Evolutionary conservation across 2,113 vertebrate species (phyloP), one percentile per base, ranked within the genome.

Genomic region (Chauna torquata): DNA sequence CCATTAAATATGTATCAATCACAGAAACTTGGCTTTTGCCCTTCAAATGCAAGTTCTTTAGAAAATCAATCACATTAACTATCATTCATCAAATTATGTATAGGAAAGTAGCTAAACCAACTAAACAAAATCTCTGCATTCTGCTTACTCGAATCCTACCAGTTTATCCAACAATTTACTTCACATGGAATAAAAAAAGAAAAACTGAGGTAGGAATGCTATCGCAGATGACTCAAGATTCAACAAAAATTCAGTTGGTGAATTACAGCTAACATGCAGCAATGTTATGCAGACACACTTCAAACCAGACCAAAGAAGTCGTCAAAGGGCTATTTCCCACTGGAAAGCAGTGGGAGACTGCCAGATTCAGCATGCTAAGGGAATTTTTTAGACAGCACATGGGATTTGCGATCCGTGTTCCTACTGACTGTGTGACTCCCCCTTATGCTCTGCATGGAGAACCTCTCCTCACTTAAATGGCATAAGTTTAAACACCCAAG

Each of bases 161-260:
- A 32, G 27, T 17, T 82, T 44, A 32, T 62, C 47, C 58, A 90
- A n/a, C 34, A 62, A 80, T 57, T 85, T 49, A 69, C 7, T 61
- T 91, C 36, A 85, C 7, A 2, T 2, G 12, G 30, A 85, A 8
- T 28, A 38, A 16, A 68, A 81, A 47, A 47, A 27, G 64, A n/a
- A 30, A 17, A 64, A 50, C 2, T 5, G 40, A 49, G 12, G 19
- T 11, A 47, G 58, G 57, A 87, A 82, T 0, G 0, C 23, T 34
- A 36, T 1, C 0, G 1, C 0, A 27, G 44, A 68, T 32, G 9
- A 24, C 32, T 64, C 40, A 5, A 72, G 50, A 18, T 20, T 44
- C 28, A 54, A 69, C 14, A 58, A 61, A 50, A 69, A 36, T 5
- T 16, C 59, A 42, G 2, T 0, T 84, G 42, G 19, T 42, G 34